These are phyloP conservation scores for Tragelaphus buxtoni DNA, from an alignment of 2,113 vertebrate genomes.

Conservation along the genomic window DNA sequence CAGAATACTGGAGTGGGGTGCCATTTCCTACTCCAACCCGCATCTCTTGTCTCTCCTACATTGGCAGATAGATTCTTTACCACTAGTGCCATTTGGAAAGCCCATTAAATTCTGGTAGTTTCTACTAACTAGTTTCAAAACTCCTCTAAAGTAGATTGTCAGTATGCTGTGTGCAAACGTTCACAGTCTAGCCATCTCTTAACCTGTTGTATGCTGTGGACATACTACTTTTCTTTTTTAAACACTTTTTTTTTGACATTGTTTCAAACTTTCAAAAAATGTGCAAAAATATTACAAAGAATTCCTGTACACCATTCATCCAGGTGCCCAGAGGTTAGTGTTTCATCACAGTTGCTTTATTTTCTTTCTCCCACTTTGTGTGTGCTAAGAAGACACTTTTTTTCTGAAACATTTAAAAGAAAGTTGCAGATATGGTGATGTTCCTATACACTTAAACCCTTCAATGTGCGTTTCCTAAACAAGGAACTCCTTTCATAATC, in stretches of 20 bases:
- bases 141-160: background rate
- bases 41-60: background rate
- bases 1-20: background rate
- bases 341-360: background rate
- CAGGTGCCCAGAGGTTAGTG: background rate
- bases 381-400: background rate
- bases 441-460: background rate
- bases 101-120: background rate
- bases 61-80: background rate
- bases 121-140: background rate
- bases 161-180: background rate
- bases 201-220: background rate
- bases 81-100: background rate
- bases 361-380: background rate
- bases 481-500: background rate
- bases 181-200: background rate
- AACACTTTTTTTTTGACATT: background rate
- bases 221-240: background rate
- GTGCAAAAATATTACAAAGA: background rate
- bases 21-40: background rate
- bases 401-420: background rate
- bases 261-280: background rate
- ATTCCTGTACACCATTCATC: background rate
- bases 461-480: background rate
- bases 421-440: background rate